Evolutionary conservation across 2,888 invertebrate genomes (phyloP).

Genomic region (Amphiduros pacificus): DNA sequence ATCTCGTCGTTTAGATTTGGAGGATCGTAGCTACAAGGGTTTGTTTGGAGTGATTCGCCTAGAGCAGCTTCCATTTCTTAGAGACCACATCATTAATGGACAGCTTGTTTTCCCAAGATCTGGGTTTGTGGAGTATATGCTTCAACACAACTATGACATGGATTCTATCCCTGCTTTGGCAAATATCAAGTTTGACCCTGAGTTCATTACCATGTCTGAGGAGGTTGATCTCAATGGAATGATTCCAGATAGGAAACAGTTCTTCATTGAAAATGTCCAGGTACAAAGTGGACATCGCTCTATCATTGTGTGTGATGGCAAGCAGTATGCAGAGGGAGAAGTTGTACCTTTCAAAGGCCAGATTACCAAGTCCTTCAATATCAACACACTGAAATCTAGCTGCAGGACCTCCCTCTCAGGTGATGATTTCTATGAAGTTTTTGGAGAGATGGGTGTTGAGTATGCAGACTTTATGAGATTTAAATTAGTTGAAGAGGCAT

Average conservation of each 20-base stretch:
- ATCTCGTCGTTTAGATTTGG: conserved; percentile 7
- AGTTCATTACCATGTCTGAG: not conserved
- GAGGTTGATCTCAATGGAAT: conserved; percentile 1
- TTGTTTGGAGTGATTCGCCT: conserved; percentile 2
- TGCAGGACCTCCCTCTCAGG: not conserved
- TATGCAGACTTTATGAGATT: conserved; percentile 10
- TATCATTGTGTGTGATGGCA: conserved; percentile 2
- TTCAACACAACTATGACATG: not conserved
- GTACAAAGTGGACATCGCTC: not conserved
- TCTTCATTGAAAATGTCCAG: not conserved
- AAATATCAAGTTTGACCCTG: conserved; percentile 13
- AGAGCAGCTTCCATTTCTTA: conserved; percentile 1
- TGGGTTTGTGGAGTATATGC: conserved; percentile 15
- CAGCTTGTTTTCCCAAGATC: conserved; percentile 18
- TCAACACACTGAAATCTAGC: not conserved
- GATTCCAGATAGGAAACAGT: conserved; percentile 2
- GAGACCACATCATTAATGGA: conserved; percentile 18
- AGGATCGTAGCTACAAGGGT: conserved; percentile 13
- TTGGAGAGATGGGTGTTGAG: conserved; percentile 12
- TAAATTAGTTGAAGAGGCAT: conserved; percentile 2
- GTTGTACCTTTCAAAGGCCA: not conserved
- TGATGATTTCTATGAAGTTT: conserved; percentile 12
- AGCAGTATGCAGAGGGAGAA: not conserved
- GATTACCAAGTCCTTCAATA: not conserved
- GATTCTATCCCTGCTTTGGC: not conserved